Percentiles rank a stretch among this genome's conserved stretches.
Evolutionary conservation across 2,888 invertebrate genomes (phyloP).

Genomic region (Rhimphoctona megacephalus): DNA sequence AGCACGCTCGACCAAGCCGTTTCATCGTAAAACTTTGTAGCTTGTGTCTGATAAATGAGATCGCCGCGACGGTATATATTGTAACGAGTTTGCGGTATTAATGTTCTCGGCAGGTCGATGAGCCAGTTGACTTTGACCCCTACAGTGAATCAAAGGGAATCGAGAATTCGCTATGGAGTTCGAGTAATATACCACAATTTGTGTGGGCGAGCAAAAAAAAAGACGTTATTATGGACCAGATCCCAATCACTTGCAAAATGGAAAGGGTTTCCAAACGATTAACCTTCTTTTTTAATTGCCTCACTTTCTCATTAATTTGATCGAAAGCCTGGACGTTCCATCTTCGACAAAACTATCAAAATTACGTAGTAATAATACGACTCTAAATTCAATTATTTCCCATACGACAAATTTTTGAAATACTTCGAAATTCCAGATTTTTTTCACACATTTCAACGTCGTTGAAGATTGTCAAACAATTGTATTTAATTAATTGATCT

Average conservation of each 20-base stretch:
- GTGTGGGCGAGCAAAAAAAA: background rate
- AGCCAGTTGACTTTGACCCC: slow-evolving; percentile 65
- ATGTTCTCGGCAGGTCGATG: slow-evolving; percentile 55
- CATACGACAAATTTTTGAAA: no score
- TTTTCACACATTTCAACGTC: no score
- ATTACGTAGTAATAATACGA: no score
- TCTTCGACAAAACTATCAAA: no score
- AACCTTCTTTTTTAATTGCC: background rate
- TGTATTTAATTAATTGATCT: background rate
- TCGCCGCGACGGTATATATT: slow-evolving; percentile 30
- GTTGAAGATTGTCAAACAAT: background rate
- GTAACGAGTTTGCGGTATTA: slow-evolving; percentile 56
- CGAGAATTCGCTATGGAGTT: slow-evolving; percentile 26
- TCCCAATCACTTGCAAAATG: background rate
- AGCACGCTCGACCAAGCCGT: slow-evolving; percentile 17
- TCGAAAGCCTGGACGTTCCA: no score
- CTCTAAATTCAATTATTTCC: no score
- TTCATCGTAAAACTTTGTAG: slow-evolving; percentile 51
- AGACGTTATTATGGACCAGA: background rate
- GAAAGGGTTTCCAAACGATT: background rate
- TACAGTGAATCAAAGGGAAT: slow-evolving; percentile 37
- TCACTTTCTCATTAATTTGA: background rate
- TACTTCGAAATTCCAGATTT: no score
- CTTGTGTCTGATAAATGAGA: slow-evolving; percentile 23
- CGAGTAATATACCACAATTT: background rate